These are phyloP conservation scores for Asbolus verrucosus DNA, from an alignment of 1,140 invertebrate genomes.

Conservation along the genomic window DNA sequence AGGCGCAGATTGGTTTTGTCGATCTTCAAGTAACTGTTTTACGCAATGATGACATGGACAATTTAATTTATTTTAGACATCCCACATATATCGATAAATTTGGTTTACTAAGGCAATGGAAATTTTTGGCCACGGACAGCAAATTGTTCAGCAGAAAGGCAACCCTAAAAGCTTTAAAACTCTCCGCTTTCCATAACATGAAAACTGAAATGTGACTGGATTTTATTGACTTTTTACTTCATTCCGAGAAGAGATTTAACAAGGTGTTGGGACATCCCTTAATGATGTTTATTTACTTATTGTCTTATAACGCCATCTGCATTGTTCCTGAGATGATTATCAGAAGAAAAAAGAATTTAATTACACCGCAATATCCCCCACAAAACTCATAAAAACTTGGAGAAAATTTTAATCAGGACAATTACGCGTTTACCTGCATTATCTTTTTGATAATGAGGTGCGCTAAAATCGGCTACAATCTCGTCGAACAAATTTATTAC, in stretches of 20 bases:
- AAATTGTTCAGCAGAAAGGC: too few species aligned
- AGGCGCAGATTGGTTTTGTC: not conserved
- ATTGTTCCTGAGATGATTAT: too few species aligned
- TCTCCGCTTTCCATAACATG: not conserved
- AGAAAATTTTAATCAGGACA: not conserved
- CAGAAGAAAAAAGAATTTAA: not conserved
- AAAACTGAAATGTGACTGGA: slow-evolving; percentile 23
- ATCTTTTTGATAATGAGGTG: not conserved
- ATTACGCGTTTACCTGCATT: not conserved
- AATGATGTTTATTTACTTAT: slow-evolving; percentile 36
- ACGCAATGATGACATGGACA: too few species aligned
- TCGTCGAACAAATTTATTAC: too few species aligned
- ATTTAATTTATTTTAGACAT: too few species aligned
- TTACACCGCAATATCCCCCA: not conserved
- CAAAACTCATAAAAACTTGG: not conserved
- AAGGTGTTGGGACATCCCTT: not conserved
- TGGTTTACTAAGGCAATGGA: too few species aligned
- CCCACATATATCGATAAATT: too few species aligned
- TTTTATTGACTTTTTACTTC: slow-evolving; percentile 37
- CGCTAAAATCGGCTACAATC: too few species aligned
- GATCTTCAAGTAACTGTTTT: too few species aligned
- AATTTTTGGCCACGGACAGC: too few species aligned
- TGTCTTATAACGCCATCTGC: slow-evolving; percentile 6
- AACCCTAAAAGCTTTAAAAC: slow-evolving; percentile 17
- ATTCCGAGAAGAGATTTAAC: not conserved